Evolutionary conservation across 2,113 vertebrate species (phyloP).

Genomic region (Zeus faber): DNA sequence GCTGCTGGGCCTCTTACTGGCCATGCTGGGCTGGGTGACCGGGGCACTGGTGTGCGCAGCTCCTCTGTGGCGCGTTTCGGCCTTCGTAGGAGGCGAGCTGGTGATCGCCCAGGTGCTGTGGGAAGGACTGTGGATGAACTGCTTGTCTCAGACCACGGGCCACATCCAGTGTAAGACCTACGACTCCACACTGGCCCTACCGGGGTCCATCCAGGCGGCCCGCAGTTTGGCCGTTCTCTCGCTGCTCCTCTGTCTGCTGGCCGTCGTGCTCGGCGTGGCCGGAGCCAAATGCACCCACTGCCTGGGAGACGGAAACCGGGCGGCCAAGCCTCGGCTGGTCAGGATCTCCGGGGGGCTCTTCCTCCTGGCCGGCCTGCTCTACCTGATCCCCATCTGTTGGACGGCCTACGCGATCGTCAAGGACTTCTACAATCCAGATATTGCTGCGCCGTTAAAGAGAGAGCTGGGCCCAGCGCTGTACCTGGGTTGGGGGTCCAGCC

Average conservation of each 20-base stretch:
- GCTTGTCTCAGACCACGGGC: slow-evolving; percentile 79
- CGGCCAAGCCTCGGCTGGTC: slow-evolving; percentile 72
- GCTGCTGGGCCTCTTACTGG: slow-evolving; percentile 76
- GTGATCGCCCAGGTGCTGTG: slow-evolving; percentile 82
- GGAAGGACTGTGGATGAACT: slow-evolving; percentile 91
- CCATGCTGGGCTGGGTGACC: slow-evolving; percentile 76
- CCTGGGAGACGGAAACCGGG: slow-evolving; percentile 66
- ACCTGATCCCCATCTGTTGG: slow-evolving; percentile 68
- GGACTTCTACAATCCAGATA: slow-evolving; percentile 70
- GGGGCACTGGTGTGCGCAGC: slow-evolving; percentile 75
- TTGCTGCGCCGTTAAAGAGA: slow-evolving; percentile 68
- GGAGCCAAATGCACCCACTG: slow-evolving; percentile 86
- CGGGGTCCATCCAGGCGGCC: slow-evolving; percentile 74
- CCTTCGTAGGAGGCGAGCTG: slow-evolving; percentile 83
- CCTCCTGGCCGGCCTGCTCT: slow-evolving; percentile 59
- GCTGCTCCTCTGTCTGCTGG: slow-evolving; percentile 77
- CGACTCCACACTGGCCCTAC: slow-evolving; percentile 81
- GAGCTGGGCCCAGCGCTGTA: slow-evolving; percentile 74
- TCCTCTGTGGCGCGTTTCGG: slow-evolving; percentile 82
- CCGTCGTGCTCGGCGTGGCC: slow-evolving; percentile 70
- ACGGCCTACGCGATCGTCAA: slow-evolving; percentile 60
- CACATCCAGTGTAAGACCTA: slow-evolving; percentile 81
- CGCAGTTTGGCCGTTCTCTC: slow-evolving; percentile 75
- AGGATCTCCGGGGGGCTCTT: slow-evolving; percentile 64
- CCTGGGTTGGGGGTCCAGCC: slow-evolving; percentile 67